Evolutionary conservation across 2,888 invertebrate genomes (phyloP).

Genomic region (Eupithecia vulgata): DNA sequence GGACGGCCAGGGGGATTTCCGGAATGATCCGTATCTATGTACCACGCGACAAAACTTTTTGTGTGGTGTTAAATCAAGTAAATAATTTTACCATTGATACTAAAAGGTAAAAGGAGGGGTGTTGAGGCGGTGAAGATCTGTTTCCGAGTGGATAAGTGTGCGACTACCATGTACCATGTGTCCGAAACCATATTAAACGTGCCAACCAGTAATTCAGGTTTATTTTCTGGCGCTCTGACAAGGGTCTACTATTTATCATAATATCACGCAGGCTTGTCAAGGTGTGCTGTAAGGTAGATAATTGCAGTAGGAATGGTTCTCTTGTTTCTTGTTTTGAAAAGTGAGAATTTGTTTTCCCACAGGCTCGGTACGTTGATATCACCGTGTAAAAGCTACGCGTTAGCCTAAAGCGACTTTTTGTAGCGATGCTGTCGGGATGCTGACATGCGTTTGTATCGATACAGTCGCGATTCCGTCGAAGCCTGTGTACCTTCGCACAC

Average conservation of each 20-base stretch:
- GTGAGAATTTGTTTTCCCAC: neutral
- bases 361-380: too few species aligned
- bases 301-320: conserved; percentile 8
- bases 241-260: conserved; percentile 80
- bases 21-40: too few species aligned
- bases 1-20: too few species aligned
- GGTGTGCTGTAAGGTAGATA: conserved; percentile 39
- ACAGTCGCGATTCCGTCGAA: too few species aligned
- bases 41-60: neutral
- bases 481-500: too few species aligned
- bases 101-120: neutral
- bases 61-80: neutral
- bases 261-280: conserved; percentile 70
- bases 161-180: neutral
- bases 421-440: too few species aligned
- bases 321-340: neutral
- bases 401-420: too few species aligned
- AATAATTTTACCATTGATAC: neutral
- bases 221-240: conserved; percentile 58
- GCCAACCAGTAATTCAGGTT: conserved; percentile 34
- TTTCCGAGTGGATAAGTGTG: neutral
- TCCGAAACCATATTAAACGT: conserved; percentile 30
- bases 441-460: too few species aligned
- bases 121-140: neutral
- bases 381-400: too few species aligned